Percentiles rank a stretch among this genome's conserved stretches.
These are phyloP conservation scores for Drosophila antonietae DNA, from an alignment of 2,888 invertebrate species.

Conservation along the genomic window DNA sequence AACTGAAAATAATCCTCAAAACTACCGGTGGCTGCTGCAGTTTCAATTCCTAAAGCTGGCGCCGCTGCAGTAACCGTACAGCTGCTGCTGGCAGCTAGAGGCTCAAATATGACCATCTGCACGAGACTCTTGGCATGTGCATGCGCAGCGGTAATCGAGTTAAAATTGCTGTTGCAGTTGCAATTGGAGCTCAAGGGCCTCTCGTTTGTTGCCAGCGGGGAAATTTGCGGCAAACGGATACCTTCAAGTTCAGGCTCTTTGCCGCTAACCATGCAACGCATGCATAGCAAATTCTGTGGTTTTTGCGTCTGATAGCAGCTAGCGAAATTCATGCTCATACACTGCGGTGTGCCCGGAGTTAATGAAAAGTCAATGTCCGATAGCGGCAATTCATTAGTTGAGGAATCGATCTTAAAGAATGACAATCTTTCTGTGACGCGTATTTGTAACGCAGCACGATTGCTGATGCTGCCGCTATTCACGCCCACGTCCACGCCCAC, in stretches of 20 bases:
- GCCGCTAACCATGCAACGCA: constrained; percentile 77
- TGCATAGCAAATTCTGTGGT: constrained; percentile 54
- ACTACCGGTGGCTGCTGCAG: constrained; percentile 43
- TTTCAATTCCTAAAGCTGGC: background rate
- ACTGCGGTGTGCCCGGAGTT: constrained; percentile 81
- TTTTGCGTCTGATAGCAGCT: constrained; percentile 32
- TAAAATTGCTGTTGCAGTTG: constrained; percentile 41
- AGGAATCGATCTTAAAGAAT: constrained; percentile 85
- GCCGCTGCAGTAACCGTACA: background rate
- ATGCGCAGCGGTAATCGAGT: constrained; percentile 36
- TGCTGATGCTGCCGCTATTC: constrained; percentile 31
- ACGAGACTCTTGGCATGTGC: constrained; percentile 65
- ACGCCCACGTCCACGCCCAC: background rate
- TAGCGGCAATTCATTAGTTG: constrained; percentile 89
- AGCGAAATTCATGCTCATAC: constrained; percentile 3
- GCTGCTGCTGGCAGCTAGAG: background rate
- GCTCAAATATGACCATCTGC: constrained; percentile 27
- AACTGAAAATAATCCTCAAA: constrained; percentile 78
- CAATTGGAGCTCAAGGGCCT: constrained; percentile 83
- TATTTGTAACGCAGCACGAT: constrained; percentile 70
- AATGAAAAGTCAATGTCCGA: constrained; percentile 86
- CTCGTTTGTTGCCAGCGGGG: constrained; percentile 85
- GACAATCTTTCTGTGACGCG: constrained; percentile 80
- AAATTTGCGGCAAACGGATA: constrained; percentile 83
- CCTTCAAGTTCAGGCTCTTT: constrained; percentile 73